Conservation (phyloP, 1,140 invertebrate species). For the Cydia splendana region DNA sequence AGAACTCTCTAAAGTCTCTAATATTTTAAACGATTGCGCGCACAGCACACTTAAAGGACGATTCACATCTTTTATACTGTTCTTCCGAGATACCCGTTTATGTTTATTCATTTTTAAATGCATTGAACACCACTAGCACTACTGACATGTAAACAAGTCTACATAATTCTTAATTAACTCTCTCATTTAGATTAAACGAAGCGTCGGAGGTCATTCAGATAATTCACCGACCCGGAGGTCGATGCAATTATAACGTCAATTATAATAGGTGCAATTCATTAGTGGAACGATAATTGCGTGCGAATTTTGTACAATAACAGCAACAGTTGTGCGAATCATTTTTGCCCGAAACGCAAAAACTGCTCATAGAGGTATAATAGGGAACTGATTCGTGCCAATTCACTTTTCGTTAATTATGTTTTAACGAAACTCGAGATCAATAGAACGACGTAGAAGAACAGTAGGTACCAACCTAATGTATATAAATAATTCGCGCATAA, state of each 20-base stretch:
- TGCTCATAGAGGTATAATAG: not conserved
- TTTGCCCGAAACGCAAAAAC: not conserved
- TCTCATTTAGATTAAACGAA: not conserved
- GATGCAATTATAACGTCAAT: not conserved
- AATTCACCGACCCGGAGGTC: constrained; percentile 10
- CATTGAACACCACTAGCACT: not conserved
- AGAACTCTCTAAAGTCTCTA: constrained; percentile 23
- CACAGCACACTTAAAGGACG: constrained; percentile 18
- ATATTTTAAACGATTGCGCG: constrained; percentile 6
- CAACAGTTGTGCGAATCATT: not conserved
- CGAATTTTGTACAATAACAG: not conserved
- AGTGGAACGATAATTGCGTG: constrained; percentile 11
- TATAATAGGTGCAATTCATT: constrained; percentile 5
- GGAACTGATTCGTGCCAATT: not conserved
- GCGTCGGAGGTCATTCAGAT: constrained; percentile 16
- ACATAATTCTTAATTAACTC: not conserved
- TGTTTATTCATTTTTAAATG: not conserved
- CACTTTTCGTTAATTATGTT: no score
- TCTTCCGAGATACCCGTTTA: constrained; percentile 11
- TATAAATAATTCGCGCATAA: no score
- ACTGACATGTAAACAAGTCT: constrained; percentile 4
- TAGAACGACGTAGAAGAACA: no score
- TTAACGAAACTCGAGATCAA: no score
- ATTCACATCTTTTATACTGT: not conserved
- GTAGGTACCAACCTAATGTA: no score